Evolutionary conservation across 2,888 invertebrate genomes (phyloP).

Genomic region (Heteropelma amictum): DNA sequence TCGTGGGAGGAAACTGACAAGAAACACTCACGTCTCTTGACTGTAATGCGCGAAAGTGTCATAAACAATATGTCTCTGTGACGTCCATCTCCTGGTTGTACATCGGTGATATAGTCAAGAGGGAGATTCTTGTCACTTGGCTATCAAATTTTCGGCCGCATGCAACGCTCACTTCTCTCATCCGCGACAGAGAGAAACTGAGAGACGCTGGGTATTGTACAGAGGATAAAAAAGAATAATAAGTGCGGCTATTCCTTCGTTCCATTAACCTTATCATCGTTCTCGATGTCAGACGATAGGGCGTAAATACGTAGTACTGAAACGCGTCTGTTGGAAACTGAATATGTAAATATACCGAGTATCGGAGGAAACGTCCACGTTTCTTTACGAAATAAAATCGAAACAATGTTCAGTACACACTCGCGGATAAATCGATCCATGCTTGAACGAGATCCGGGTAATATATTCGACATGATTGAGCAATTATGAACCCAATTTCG

Average conservation of each 20-base stretch:
- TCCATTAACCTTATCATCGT: constrained; percentile 61
- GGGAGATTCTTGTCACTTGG: constrained; percentile 50
- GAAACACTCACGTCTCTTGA: constrained; percentile 26
- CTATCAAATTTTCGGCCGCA: constrained; percentile 57
- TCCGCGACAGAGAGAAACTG: constrained; percentile 21
- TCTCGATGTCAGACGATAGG: constrained; percentile 39
- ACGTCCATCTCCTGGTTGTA: constrained; percentile 46
- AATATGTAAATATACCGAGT: background rate
- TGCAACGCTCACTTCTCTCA: constrained; percentile 40
- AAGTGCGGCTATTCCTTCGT: constrained; percentile 53
- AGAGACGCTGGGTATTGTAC: background rate
- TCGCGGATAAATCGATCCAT: too few species aligned
- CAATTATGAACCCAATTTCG: constrained; percentile 15
- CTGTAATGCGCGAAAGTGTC: constrained; percentile 34
- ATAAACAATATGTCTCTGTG: constrained; percentile 21
- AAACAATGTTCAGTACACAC: too few species aligned
- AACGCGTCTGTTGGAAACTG: background rate
- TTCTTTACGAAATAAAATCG: background rate
- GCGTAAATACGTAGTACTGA: background rate
- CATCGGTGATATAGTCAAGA: constrained; percentile 37
- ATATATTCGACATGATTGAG: constrained; percentile 18
- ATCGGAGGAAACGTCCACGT: background rate
- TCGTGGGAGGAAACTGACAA: constrained; percentile 13
- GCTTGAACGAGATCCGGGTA: background rate
- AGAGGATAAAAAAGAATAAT: constrained; percentile 15